Base-by-base conservation (phyloP, 1,140 invertebrate species). In the Bemisia tabaci region DNA sequence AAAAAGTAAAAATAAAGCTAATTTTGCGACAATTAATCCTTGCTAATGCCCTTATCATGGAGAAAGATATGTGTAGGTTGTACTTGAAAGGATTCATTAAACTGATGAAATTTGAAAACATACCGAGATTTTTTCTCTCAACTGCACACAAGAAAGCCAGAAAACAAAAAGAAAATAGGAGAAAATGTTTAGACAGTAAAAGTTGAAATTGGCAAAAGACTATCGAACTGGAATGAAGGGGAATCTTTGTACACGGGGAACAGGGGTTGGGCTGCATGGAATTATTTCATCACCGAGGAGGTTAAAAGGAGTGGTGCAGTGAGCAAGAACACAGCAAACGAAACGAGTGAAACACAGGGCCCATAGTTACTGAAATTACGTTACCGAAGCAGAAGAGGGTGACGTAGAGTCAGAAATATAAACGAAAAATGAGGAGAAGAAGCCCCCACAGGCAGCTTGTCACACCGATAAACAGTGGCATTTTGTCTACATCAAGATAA, bases 361-460 rank as follows among this genome's bases (percentile, higher is more conserved):
- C 5, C n/a, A 61, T 61, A 61, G 60, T 9, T 5, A 61, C 9
- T 61, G 9, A 61, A 61, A 61, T 22, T 61, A 61, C 23, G n/a
- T 61, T 61, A 61, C 60, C n/a, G 60, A 26, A 59, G 22, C 21
- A 60, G 60, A 61, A 66, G 59, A 66, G 65, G 65, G 65, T 66
- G 26, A 26, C 48, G 60, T 67, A 65, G 61, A 65, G 79, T 85
- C 83, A 85, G 81, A 85, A 83, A 85, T 85, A 85, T 77, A 82
- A 80, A 83, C 84, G 84, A 79, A 85, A 82, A 78, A 85, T 81
- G 79, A 85, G 82, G 77, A 89, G 81, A 69, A 87, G 82, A 71
- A 89, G 81, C 73, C 86, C 87, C 86, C 86, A 89, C 74, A 88
- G 80, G 79, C 85, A 86, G 79, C 83, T 84, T 77, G 84, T 85